Evolutionary conservation across 1,140 invertebrate species (phyloP).

Genomic region (Musca vetustissima): DNA sequence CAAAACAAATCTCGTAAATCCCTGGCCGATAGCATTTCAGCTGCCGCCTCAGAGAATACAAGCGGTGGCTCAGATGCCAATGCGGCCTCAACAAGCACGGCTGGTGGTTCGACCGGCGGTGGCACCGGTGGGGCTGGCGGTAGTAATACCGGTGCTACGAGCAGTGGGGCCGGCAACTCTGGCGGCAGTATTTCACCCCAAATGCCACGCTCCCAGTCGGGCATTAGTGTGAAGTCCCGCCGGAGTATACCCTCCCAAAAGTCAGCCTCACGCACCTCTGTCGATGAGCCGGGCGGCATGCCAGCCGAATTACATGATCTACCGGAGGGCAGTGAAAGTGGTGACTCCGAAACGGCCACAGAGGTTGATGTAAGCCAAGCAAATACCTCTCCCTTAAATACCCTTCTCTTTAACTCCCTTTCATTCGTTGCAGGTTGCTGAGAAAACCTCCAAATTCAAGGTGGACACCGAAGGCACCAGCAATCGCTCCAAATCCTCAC

Average conservation of each 20-base stretch:
- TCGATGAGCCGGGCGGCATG: slow-evolving; percentile 59
- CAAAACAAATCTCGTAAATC: slow-evolving; percentile 53
- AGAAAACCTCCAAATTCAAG: slow-evolving; percentile 74
- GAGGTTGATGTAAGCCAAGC: slow-evolving; percentile 73
- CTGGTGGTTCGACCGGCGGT: slow-evolving; percentile 9
- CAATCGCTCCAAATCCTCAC: slow-evolving; percentile 51
- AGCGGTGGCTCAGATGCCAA: slow-evolving; percentile 44
- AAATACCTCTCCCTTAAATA: slow-evolving; percentile 28
- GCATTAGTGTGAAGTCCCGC: slow-evolving; percentile 53
- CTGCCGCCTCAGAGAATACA: slow-evolving; percentile 60
- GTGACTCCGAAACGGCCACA: slow-evolving; percentile 70
- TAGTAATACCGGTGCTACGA: slow-evolving; percentile 17
- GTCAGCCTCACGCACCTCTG: slow-evolving; percentile 61
- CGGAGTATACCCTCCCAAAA: slow-evolving; percentile 55
- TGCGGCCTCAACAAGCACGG: slow-evolving; percentile 10
- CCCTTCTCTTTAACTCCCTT: neutral
- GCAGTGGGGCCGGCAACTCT: slow-evolving; percentile 25
- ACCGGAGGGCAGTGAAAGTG: slow-evolving; percentile 64
- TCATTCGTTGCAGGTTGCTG: slow-evolving; percentile 58
- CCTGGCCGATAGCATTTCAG: slow-evolving; percentile 63
- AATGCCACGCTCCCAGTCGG: slow-evolving; percentile 57
- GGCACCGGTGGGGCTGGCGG: slow-evolving; percentile 10
- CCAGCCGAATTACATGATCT: slow-evolving; percentile 60
- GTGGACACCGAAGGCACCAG: slow-evolving; percentile 68
- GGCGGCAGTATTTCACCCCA: slow-evolving; percentile 48